Conservation (phyloP, 2,113 vertebrate species). For the Lampris incognitus region DNA sequence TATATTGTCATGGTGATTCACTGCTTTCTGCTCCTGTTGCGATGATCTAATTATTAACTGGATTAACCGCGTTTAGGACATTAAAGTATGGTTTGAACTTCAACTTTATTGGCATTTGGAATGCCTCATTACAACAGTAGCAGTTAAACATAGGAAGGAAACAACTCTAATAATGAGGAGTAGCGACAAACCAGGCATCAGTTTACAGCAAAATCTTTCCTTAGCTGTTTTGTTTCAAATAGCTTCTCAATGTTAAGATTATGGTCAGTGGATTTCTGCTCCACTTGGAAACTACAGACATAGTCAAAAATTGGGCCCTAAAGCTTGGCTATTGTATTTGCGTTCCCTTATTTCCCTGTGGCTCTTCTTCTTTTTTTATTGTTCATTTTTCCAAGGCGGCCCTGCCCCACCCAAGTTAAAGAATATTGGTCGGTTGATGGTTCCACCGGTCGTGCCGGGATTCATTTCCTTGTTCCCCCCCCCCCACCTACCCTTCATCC, state of each 20-base stretch:
- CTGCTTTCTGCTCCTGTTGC: background rate
- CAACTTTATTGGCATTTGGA: background rate
- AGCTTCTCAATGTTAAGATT: background rate
- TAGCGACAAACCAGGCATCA: background rate
- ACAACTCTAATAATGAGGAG: background rate
- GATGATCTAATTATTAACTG: background rate
- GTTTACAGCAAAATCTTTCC: no score
- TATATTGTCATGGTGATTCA: background rate
- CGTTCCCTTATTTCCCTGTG: constrained; percentile 51
- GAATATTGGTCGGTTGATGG: constrained; percentile 80
- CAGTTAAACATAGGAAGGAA: background rate
- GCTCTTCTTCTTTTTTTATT: background rate
- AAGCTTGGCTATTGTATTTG: constrained; percentile 42
- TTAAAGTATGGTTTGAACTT: constrained; percentile 2
- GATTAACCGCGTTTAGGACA: background rate
- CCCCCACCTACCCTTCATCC: constrained; percentile 64
- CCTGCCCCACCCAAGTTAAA: constrained; percentile 79
- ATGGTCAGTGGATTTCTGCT: background rate
- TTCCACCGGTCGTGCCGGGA: constrained; percentile 81
- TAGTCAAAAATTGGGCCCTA: constrained; percentile 18
- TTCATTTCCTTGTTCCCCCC: constrained; percentile 77
- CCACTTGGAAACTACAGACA: background rate
- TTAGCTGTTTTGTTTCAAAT: no score
- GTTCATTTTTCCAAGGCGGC: constrained; percentile 49
- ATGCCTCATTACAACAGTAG: background rate